Conservation (phyloP, 2,888 invertebrate species). For the Metacarcinus magister region DNA sequence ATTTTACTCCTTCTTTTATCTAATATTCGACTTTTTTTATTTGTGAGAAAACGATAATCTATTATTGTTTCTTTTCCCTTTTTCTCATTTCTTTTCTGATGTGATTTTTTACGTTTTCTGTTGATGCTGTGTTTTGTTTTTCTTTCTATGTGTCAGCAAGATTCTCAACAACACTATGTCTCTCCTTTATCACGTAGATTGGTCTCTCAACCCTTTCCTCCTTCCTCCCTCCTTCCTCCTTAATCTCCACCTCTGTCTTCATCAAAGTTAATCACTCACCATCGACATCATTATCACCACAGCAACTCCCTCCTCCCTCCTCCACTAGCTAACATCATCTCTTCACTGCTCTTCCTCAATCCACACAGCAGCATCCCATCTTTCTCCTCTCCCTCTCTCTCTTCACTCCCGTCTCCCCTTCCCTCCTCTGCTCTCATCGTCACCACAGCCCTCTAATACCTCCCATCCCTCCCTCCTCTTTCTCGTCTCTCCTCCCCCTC, state of each 20-base stretch:
- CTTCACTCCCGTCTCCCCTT: background rate
- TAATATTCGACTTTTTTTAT: background rate
- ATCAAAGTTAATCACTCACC: background rate
- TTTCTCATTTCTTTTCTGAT: too few relatives aligned
- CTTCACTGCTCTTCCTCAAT: background rate
- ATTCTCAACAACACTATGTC: too few relatives aligned
- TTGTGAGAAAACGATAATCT: too few relatives aligned
- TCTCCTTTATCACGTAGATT: too few relatives aligned
- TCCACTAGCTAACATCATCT: too few relatives aligned
- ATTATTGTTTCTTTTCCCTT: too few relatives aligned
- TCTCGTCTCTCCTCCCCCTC: background rate
- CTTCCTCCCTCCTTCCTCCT: background rate
- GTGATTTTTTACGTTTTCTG: too few relatives aligned
- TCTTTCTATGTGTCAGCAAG: too few relatives aligned
- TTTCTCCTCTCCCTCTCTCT: background rate
- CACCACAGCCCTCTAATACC: background rate
- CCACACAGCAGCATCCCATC: background rate
- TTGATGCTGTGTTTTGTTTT: too few relatives aligned
- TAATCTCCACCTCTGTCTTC: background rate
- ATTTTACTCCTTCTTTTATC: background rate
- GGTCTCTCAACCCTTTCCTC: too few relatives aligned
- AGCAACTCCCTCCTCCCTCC: background rate
- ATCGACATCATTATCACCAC: slow-evolving; percentile 10
- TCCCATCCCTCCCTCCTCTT: background rate
- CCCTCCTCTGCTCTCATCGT: background rate